These are phyloP conservation scores for Ormyrus rosae DNA, from an alignment of 2,888 invertebrate species.

Conservation along the genomic window DNA sequence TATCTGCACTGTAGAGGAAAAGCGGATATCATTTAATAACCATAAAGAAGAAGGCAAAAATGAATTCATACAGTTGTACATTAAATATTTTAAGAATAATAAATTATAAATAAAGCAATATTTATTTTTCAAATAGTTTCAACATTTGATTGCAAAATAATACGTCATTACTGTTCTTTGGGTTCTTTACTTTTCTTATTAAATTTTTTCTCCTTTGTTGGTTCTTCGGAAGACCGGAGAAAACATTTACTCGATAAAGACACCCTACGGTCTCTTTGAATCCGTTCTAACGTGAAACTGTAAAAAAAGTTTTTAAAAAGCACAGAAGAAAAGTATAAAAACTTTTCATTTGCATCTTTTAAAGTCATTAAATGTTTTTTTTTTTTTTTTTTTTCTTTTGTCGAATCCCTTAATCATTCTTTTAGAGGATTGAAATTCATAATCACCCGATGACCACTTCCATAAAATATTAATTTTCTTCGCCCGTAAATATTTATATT, in stretches of 20 bases:
- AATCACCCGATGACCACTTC: no score
- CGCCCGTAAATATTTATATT: no score
- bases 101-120: no score
- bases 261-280: conserved; percentile 29
- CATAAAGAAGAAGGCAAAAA: neutral
- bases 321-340: conserved; percentile 4
- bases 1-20: neutral
- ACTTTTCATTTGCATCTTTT: conserved; percentile 31
- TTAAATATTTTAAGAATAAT: no score
- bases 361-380: conserved; percentile 26
- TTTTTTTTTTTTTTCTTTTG: no score
- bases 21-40: neutral
- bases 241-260: conserved; percentile 33
- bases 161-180: conserved; percentile 1
- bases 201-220: neutral
- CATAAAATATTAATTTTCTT: no score
- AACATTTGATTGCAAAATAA: neutral
- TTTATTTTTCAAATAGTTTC: neutral
- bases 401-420: no score
- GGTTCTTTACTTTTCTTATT: neutral
- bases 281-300: conserved; percentile 5
- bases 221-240: conserved; percentile 10
- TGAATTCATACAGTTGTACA: neutral
- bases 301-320: conserved; percentile 20
- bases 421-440: no score